phyloP scores from a whole-genome alignment of 2,797 vertebrate genomes.

The Micrastur ruficollis region DNA sequence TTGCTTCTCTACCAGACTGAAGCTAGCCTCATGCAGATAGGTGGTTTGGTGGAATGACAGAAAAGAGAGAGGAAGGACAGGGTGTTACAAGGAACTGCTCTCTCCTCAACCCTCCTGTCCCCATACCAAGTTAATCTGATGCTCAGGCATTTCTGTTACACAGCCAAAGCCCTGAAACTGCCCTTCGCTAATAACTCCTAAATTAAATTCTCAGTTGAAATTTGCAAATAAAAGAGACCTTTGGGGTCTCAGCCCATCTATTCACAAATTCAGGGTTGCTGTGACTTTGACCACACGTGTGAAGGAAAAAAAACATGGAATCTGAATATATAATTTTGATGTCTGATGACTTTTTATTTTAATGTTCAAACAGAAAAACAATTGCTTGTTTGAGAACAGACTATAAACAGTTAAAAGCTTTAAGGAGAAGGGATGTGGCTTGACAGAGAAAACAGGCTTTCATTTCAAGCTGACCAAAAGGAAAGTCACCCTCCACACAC shows the following conservation, averaged over 20 bases:
- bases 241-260: background rate
- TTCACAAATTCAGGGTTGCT: background rate
- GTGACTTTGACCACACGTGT: rapidly evolving
- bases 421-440: background rate
- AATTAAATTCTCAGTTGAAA: background rate
- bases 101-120: background rate
- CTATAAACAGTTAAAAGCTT: background rate
- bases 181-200: background rate
- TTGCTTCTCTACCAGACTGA: background rate
- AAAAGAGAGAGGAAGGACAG: background rate
- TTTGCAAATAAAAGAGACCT: background rate
- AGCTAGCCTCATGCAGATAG: background rate
- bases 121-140: background rate
- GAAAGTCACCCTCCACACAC: background rate
- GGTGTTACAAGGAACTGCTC: background rate
- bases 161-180: background rate
- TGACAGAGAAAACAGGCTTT: background rate
- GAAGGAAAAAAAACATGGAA: background rate
- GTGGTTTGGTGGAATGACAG: background rate
- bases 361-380: background rate
- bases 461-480: background rate
- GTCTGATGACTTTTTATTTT: background rate
- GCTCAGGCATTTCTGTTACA: background rate
- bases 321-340: background rate
- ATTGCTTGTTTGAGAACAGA: background rate